Evolutionary conservation across 2,113 vertebrate species (phyloP), one percentile per base, ranked within the genome.

Genomic region (Columba janthina): DNA sequence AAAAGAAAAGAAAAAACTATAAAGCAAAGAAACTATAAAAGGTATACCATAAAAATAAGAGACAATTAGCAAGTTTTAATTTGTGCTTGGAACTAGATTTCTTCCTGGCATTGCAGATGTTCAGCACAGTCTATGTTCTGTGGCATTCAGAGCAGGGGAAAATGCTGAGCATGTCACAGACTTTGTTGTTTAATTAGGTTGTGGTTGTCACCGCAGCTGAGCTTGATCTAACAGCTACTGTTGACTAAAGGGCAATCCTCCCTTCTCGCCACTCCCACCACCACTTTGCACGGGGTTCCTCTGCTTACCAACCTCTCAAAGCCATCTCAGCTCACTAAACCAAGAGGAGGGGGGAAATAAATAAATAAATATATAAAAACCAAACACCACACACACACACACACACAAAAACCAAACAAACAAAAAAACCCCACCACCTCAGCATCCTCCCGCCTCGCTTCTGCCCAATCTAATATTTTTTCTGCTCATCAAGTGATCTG

Each of bases 141-240:
- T 44, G 46, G 85, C 54, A 54, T 85, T 80, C 73, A 77, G 89
- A 77, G 76, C 56, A 85, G 53, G 38, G 34, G 76, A 66, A 84
- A 93, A 85, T 10, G 82, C 85, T 76, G 85, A 94, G 75, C 66
- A 12, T 12, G 40, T 70, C 66, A 77, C 73, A 81, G 88, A n/a
- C 24, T 40, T 70, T 28, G 73, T 72, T 88, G 88, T 72, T 90
- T 84, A 80, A 90, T 81, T n/a, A 83, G 83, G 64, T 75, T 90
- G 85, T 38, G 88, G 94, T 80, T 94, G 72, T 69, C 60, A 73
- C 82, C 24, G 0, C 88, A 93, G 75, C 75, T 60, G 64, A 93
- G 65, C 57, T 86, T 75, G 56, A 72, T 77, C 79, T 93, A 80
- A 90, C 88, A 96, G 85, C 74, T 80, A 72, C 72, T 90, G 85